Evolutionary conservation across 2,888 invertebrate species (phyloP).

Genomic region (Mythimna ferrago): DNA sequence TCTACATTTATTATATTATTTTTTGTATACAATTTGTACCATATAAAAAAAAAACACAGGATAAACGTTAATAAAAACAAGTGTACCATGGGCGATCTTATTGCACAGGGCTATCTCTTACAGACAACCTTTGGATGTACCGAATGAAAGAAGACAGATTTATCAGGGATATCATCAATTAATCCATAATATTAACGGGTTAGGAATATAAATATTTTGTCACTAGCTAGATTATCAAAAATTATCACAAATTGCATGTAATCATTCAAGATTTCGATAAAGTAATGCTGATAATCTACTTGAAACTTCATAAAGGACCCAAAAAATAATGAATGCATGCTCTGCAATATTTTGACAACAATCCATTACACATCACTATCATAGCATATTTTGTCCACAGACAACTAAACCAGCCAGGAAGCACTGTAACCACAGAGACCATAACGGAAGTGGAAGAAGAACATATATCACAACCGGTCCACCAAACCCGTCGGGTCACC

Average conservation of each 20-base stretch:
- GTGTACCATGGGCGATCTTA: too few species aligned
- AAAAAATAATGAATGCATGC: neutral
- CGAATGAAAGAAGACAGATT: too few species aligned
- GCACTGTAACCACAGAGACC: constrained; percentile 71
- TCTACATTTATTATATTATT: neutral
- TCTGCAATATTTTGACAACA: neutral
- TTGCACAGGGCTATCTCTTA: too few species aligned
- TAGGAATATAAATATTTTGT: neutral
- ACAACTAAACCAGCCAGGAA: constrained; percentile 74
- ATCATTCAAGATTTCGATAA: constrained; percentile 20
- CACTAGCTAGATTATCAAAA: neutral
- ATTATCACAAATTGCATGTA: neutral
- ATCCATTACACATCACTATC: neutral
- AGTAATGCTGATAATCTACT: neutral
- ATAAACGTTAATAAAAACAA: too few species aligned
- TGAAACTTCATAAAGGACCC: neutral
- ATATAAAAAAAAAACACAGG: too few species aligned
- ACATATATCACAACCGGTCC: constrained; percentile 72
- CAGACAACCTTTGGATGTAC: too few species aligned
- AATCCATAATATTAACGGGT: neutral
- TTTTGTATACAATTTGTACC: too few species aligned
- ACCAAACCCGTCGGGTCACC: constrained; percentile 79
- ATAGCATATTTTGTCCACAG: constrained; percentile 65
- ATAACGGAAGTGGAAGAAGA: constrained; percentile 75
- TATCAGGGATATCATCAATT: too few species aligned